Conservation (phyloP, 2,113 vertebrate genomes). For the Apodemus sylvaticus region DNA sequence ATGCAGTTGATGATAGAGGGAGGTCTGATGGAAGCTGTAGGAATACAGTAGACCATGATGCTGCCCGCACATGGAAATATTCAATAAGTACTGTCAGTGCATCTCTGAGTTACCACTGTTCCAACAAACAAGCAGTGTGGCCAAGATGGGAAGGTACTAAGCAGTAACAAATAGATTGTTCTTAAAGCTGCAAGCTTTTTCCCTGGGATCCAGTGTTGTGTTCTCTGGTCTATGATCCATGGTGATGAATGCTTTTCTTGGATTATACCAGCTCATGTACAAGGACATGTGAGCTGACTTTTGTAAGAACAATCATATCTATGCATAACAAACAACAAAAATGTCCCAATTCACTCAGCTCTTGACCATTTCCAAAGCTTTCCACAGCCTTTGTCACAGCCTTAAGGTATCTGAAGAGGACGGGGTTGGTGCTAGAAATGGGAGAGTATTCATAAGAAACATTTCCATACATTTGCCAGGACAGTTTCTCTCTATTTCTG, state of each 20-base stretch:
- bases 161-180: background rate
- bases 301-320: background rate
- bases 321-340: constrained; percentile 38
- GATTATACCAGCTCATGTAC: background rate
- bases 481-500: constrained; percentile 1
- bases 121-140: background rate
- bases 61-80: background rate
- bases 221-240: constrained; percentile 2
- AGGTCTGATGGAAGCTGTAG: background rate
- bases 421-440: constrained; percentile 3
- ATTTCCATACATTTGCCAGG: background rate
- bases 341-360: background rate
- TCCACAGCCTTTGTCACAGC: background rate
- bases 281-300: background rate
- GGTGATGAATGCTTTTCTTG: background rate
- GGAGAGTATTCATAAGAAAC: background rate
- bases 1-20: background rate
- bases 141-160: background rate
- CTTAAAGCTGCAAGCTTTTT: background rate
- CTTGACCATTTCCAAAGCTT: constrained; percentile 1
- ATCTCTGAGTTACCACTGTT: background rate
- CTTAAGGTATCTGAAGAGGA: background rate
- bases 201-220: background rate
- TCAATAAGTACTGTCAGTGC: background rate
- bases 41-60: background rate